Evolutionary conservation across 2,113 vertebrate species (phyloP), one percentile per base, ranked within the genome.

Genomic region (Carassius gibelio): DNA sequence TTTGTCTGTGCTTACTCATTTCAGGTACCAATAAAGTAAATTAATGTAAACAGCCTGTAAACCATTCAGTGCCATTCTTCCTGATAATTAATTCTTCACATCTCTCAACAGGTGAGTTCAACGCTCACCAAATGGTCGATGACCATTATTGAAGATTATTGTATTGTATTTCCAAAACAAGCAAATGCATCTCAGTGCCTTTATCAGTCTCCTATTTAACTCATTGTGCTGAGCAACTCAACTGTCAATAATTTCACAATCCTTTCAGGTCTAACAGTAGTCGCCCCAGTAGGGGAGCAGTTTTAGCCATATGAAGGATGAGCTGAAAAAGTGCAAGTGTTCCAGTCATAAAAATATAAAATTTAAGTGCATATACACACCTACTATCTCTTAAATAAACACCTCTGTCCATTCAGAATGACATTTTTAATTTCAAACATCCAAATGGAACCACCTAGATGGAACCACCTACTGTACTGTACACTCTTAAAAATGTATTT

Each of bases 21-120:
- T 78, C 52, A 55, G 26, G 30, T 79, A 42, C 45, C 0, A 50
- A 76, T 50, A 68, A 81, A 34, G 62, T 34, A 81, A 81, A 68
- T 71, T 11, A 55, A 72, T 83, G 81, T 42, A 57, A 83, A 83
- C 81, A 83, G 68, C 81, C 81, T 72, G 81, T 83, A 69, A 82
- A 68, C 9, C 64, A 21, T 69, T 82, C 80, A 8, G 23, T 69
- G 15, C 64, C 19, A 17, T 69, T 82, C 19, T 8, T 69, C 11
- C 80, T 52, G 45, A 52, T 52, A 68, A 82, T 50, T 10, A 36
- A 52, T 55, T 69, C 42, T 50, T 42, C 26, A 9, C 21, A 82
- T 80, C 59, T 48, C 78, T 80, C 78, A 26, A 80, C 38, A 48
- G 38, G 78, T 64, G 77, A 80, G 36, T 61, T 79, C 19, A 42